These are phyloP conservation scores for Brevipalpus yothersi DNA, from an alignment of 1,140 invertebrate genomes.

Conservation along the genomic window DNA sequence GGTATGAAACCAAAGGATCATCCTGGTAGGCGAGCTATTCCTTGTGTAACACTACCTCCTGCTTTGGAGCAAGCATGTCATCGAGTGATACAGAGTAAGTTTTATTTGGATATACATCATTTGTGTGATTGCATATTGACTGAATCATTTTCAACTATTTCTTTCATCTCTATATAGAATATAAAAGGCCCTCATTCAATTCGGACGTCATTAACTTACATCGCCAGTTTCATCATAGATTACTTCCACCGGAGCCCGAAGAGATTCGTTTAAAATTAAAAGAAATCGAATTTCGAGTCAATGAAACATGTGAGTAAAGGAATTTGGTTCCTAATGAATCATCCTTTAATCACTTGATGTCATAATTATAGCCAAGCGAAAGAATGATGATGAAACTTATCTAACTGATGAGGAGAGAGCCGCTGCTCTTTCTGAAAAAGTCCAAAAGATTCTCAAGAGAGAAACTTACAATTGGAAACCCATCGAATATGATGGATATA, in stretches of 20 bases:
- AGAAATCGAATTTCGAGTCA: not conserved
- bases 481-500: slow-evolving; percentile 30
- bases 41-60: not conserved
- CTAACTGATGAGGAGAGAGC: not conserved
- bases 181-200: not conserved
- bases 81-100: not conserved
- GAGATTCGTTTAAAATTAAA: not conserved
- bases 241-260: not conserved
- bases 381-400: not conserved
- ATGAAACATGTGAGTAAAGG: not conserved
- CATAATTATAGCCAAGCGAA: not conserved
- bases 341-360: not conserved
- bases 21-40: not conserved
- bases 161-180: not conserved
- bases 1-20: not conserved
- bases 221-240: not conserved
- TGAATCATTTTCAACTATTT: not conserved
- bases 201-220: not conserved
- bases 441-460: not conserved
- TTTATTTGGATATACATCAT: not conserved
- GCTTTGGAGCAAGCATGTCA: not conserved
- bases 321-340: not conserved
- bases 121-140: not conserved
- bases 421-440: not conserved
- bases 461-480: not conserved